These are phyloP conservation scores for Labia minor DNA, from an alignment of 2,888 invertebrate species.

Conservation along the genomic window DNA sequence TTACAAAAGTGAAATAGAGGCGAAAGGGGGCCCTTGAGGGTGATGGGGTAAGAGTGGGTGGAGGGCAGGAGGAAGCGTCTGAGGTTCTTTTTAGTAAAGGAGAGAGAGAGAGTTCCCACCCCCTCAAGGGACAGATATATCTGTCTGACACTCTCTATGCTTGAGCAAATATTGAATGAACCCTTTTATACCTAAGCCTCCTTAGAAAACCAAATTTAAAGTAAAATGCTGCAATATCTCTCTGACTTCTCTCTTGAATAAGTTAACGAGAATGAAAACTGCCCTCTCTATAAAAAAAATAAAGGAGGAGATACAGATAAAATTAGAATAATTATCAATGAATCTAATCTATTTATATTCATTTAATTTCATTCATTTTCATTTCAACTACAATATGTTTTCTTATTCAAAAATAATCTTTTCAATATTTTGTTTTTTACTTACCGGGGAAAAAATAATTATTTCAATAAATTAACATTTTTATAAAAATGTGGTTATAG, in stretches of 20 bases:
- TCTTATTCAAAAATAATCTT: too few relatives aligned
- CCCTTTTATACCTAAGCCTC: neutral
- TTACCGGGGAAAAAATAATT: too few relatives aligned
- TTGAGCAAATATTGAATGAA: conserved; percentile 7
- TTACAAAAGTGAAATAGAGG: conserved; percentile 3
- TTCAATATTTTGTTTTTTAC: too few relatives aligned
- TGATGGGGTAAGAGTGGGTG: neutral
- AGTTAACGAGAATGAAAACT: neutral
- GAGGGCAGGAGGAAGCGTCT: neutral
- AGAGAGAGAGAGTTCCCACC: neutral
- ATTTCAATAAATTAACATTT: too few relatives aligned
- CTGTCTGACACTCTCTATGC: conserved; percentile 13
- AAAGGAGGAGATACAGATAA: too few relatives aligned
- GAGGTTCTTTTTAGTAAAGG: neutral
- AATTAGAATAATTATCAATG: too few relatives aligned
- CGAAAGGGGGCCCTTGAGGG: conserved; percentile 5
- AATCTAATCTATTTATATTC: too few relatives aligned
- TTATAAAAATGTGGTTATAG: too few relatives aligned
- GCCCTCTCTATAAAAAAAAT: too few relatives aligned
- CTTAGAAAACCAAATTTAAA: conserved; percentile 1
- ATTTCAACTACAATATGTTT: too few relatives aligned
- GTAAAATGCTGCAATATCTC: neutral
- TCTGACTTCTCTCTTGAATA: neutral
- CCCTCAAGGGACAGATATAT: conserved; percentile 3
- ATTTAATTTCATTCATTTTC: too few relatives aligned